Base-by-base conservation (phyloP, 2,797 vertebrate genomes). In the Dryobates pubescens region DNA sequence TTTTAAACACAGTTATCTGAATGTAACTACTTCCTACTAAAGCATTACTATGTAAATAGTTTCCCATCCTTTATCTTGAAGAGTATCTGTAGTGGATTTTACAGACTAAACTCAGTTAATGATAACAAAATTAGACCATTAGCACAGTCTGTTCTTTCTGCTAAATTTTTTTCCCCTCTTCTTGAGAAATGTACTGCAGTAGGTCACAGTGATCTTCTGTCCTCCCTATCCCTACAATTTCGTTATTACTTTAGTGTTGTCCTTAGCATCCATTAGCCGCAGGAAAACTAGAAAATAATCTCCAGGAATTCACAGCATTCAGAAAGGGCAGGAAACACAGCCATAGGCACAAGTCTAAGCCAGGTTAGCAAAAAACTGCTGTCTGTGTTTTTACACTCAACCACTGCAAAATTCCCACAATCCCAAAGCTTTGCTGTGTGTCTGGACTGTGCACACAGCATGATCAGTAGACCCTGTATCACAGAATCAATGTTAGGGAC, bases 1-100 rank as follows among this genome's bases (percentile, higher is more conserved):
- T 61, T 88, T 96, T 95, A 94, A 94, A 95, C 57, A 89, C 34
- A 51, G 69, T 94, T 94, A 94, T 80, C 91, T 93, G 64, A 76
- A 96, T 70, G 86, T 86, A 95, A 89, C 77, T 78, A 82, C 79
- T 94, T 94, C 88, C 87, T 41, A 85, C 75, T 92, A 93, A 91
- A 88, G 91, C 30, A 79, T 58, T 78, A 47, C 61, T 71, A 67
- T 47, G 53, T 90, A 89, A 90, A 90, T 54, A 96, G 73, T 75
- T 89, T 80, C 49, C 82, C 64, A 57, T 57, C 41, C 64, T 91
- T 95, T 93, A 95, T 93, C 90, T 92, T 93, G 74, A 91, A 79
- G 70, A 92, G 19, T 84, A 96, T 88, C 92, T 90, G 86, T 5
- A 84, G 73, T 78, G 81, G 43, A 70, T 86, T 94, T 96, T 89